Percentiles rank a stretch among this genome's conserved stretches.
Conservation (phyloP, 2,888 invertebrate genomes). For the Masnerella sp. region DNA sequence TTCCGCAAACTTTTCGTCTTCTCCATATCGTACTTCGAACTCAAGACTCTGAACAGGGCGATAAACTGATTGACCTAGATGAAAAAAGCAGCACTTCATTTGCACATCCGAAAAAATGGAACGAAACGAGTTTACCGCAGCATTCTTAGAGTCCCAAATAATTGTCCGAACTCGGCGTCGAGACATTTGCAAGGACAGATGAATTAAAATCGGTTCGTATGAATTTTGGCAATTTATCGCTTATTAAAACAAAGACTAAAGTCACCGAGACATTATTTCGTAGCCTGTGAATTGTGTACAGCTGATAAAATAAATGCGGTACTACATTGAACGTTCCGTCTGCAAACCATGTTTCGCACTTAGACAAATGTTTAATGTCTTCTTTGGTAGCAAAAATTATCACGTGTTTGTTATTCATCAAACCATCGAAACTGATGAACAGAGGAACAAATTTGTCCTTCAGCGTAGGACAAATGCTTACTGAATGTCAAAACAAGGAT, state of each 20-base stretch:
- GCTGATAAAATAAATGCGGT: slow-evolving; percentile 7
- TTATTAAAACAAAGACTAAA: neutral
- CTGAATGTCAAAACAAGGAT: neutral
- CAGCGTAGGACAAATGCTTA: slow-evolving; percentile 1
- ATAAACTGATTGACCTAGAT: neutral
- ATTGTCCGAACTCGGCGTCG: neutral
- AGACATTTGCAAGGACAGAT: neutral
- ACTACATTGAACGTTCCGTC: slow-evolving; percentile 10
- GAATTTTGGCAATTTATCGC: neutral
- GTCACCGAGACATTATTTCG: neutral
- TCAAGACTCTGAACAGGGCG: neutral
- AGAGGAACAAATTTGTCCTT: too few species aligned
- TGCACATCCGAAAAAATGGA: neutral
- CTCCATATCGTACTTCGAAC: neutral
- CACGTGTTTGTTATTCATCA: neutral
- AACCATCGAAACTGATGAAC: slow-evolving; percentile 9
- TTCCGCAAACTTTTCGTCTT: slow-evolving; percentile 6
- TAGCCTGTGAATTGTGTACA: slow-evolving; percentile 5
- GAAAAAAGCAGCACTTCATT: slow-evolving; percentile 1
- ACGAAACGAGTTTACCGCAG: neutral
- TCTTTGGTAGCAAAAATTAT: slow-evolving; percentile 3
- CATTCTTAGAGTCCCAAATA: slow-evolving; percentile 6
- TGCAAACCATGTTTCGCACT: slow-evolving; percentile 1
- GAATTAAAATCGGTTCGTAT: neutral
- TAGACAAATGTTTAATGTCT: neutral